Percentiles rank a stretch among this genome's conserved stretches.
Evolutionary conservation across 2,888 invertebrate species (phyloP).

Genomic region (Drosophila emarginata): DNA sequence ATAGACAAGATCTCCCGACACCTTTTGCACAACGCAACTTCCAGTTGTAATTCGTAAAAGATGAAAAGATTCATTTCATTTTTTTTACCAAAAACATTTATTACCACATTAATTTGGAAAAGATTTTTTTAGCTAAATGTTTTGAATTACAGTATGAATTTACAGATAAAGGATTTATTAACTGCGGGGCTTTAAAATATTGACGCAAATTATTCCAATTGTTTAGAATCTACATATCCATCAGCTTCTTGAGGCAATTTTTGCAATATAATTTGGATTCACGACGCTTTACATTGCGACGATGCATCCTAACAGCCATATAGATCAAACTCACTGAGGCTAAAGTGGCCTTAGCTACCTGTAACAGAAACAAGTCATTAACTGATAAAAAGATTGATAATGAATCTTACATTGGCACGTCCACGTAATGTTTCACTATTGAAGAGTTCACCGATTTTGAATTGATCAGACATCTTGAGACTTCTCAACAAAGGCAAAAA

Average conservation of each 20-base stretch:
- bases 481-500: background rate
- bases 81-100: no score
- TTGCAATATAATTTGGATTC: slow-evolving; percentile 41
- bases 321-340: slow-evolving; percentile 30
- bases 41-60: no score
- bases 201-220: background rate
- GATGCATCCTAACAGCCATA: slow-evolving; percentile 47
- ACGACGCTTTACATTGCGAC: slow-evolving; percentile 38
- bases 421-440: slow-evolving; percentile 65
- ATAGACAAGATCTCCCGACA: no score
- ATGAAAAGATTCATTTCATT: no score
- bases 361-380: background rate
- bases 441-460: slow-evolving; percentile 55
- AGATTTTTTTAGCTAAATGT: background rate
- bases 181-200: no score
- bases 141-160: no score
- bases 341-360: slow-evolving; percentile 40
- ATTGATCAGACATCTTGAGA: slow-evolving; percentile 46
- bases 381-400: background rate
- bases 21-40: no score
- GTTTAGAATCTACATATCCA: slow-evolving; percentile 12
- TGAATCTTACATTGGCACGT: slow-evolving; percentile 69
- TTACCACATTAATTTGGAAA: background rate
- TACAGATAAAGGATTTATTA: no score
- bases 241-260: slow-evolving; percentile 44